Conservation (phyloP, 2,888 invertebrate genomes). For the Andrena camellia region DNA sequence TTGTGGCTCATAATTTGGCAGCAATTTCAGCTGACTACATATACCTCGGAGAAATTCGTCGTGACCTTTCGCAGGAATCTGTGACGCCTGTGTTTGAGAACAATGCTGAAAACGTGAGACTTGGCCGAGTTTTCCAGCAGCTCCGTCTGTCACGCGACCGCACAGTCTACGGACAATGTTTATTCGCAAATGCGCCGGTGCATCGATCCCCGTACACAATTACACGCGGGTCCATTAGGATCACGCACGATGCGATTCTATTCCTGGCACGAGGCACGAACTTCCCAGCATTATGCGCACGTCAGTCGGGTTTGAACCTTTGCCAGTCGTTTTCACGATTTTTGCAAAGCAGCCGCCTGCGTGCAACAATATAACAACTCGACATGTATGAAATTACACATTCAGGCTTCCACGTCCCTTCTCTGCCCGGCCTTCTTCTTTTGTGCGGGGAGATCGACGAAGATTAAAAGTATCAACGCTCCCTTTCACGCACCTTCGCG, state of each 20-base stretch:
- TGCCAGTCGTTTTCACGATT: conserved; percentile 17
- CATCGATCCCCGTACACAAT: conserved; percentile 6
- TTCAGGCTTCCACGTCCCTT: conserved; percentile 24
- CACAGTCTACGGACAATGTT: conserved; percentile 47
- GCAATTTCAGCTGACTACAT: background rate
- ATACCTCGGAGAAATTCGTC: background rate
- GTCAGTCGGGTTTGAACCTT: conserved; percentile 25
- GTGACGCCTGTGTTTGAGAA: conserved; percentile 51
- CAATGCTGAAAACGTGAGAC: conserved; percentile 52
- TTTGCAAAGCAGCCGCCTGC: conserved; percentile 25
- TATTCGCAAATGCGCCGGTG: conserved; percentile 22
- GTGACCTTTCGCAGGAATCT: conserved; percentile 41
- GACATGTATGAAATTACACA: conserved; percentile 55
- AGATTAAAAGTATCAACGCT: conserved; percentile 54
- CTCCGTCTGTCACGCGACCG: conserved; percentile 68
- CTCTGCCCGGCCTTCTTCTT: conserved; percentile 9
- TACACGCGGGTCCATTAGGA: conserved; percentile 25
- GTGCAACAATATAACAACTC: conserved; percentile 36
- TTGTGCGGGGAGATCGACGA: conserved; percentile 43
- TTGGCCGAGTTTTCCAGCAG: conserved; percentile 67
- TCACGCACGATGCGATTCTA: conserved; percentile 47
- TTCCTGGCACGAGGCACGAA: conserved; percentile 46
- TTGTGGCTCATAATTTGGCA: background rate
- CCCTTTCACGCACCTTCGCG: conserved; percentile 34
- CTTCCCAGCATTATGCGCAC: conserved; percentile 45